Conservation (phyloP, 1,140 invertebrate genomes). For the Venustaconcha ellipsiformis region DNA sequence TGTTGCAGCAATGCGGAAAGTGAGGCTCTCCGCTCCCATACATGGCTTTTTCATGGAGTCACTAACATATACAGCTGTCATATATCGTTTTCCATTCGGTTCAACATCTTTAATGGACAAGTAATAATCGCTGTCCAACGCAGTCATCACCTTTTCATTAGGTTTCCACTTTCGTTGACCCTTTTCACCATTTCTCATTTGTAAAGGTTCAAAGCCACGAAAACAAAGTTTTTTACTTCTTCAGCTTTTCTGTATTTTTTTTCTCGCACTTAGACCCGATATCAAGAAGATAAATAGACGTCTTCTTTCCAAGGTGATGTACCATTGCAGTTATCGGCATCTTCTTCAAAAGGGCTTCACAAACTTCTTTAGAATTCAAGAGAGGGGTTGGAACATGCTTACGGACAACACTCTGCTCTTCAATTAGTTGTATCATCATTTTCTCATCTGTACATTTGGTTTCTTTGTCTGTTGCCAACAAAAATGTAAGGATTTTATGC, state of each 20-base stretch:
- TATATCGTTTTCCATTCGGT: slow-evolving; percentile 72
- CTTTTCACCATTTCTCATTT: slow-evolving; percentile 72
- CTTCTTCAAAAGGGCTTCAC: slow-evolving; percentile 75
- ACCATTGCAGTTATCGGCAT: slow-evolving; percentile 74
- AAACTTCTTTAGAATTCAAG: slow-evolving; percentile 76
- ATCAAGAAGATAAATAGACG: slow-evolving; percentile 74
- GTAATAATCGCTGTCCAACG: slow-evolving; percentile 66
- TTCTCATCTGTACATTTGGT: slow-evolving; percentile 74
- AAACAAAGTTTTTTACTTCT: slow-evolving; percentile 67
- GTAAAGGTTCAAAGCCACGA: slow-evolving; percentile 74
- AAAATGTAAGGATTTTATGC: slow-evolving; percentile 72
- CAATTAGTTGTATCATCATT: slow-evolving; percentile 70
- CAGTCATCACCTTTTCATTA: slow-evolving; percentile 48
- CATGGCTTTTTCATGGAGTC: slow-evolving; percentile 66
- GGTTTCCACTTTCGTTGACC: slow-evolving; percentile 63
- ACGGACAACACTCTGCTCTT: slow-evolving; percentile 71
- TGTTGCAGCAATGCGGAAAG: slow-evolving; percentile 39
- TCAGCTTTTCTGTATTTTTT: slow-evolving; percentile 38
- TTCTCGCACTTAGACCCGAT: slow-evolving; percentile 37
- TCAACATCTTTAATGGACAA: slow-evolving; percentile 70
- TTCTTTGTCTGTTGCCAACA: slow-evolving; percentile 74
- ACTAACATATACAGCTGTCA: slow-evolving; percentile 75
- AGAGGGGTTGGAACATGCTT: slow-evolving; percentile 78
- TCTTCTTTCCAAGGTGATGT: slow-evolving; percentile 76
- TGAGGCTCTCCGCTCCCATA: slow-evolving; percentile 35